Evolutionary conservation across 1,140 invertebrate species (phyloP).

Genomic region (Ylistrum balloti): DNA sequence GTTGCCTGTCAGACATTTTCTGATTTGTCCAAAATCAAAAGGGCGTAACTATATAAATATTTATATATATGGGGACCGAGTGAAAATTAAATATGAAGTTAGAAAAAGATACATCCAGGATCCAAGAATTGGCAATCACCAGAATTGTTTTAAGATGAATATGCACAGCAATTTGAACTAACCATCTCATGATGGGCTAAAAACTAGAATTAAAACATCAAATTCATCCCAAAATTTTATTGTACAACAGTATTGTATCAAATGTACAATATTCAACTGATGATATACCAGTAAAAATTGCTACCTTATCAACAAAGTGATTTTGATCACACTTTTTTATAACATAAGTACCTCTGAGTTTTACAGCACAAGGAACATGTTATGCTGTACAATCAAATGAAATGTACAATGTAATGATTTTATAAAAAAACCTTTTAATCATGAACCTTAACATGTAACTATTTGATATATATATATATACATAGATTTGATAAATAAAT

Average conservation of each 20-base stretch:
- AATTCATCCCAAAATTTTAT: neutral
- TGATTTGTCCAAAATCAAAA: no score
- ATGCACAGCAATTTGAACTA: no score
- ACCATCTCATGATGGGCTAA: no score
- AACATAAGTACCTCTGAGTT: neutral
- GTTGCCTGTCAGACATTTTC: no score
- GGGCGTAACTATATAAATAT: no score
- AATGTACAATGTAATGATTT: neutral
- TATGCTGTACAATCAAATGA: neutral
- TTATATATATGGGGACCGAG: no score
- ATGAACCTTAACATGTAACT: neutral
- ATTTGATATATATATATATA: neutral
- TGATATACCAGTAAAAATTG: constrained; percentile 4
- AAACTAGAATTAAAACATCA: no score
- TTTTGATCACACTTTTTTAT: neutral
- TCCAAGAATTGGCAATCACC: no score
- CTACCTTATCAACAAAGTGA: neutral
- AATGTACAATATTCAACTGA: neutral
- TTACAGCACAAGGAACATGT: neutral
- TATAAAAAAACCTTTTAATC: neutral
- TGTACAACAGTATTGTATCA: neutral
- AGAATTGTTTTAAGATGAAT: no score
- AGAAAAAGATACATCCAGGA: no score
- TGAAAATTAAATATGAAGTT: no score
- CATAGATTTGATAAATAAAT: neutral